Conservation (phyloP, 2,888 invertebrate species). For the Baronia brevicornis region DNA sequence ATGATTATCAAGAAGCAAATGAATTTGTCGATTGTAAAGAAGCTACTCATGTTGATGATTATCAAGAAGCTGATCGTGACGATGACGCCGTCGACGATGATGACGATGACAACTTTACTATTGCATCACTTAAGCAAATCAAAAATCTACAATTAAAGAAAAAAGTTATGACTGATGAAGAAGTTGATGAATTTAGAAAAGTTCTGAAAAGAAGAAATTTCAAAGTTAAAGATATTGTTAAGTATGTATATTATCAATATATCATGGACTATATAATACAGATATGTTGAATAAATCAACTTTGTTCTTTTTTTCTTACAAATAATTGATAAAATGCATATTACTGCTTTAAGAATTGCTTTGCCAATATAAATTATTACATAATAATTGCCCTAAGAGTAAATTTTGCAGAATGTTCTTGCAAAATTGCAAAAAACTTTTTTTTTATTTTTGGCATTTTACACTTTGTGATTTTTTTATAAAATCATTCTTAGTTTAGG, state of each 20-base stretch:
- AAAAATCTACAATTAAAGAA: constrained; percentile 40
- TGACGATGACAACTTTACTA: constrained; percentile 46
- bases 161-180: constrained; percentile 33
- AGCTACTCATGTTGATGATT: constrained; percentile 22
- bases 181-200: constrained; percentile 40
- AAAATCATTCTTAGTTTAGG: constrained; percentile 20
- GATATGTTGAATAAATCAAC: neutral
- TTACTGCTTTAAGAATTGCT: too few species aligned
- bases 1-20: too few species aligned
- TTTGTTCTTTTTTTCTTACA: neutral
- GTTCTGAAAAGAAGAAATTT: constrained; percentile 42
- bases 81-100: constrained; percentile 34
- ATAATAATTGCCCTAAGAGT: too few species aligned
- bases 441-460: neutral
- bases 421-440: neutral
- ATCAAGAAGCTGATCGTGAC: constrained; percentile 21
- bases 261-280: constrained; percentile 3
- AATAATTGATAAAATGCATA: too few species aligned
- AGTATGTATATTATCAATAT: constrained; percentile 20
- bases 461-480: constrained; percentile 1
- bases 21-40: too few species aligned
- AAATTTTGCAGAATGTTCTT: too few species aligned
- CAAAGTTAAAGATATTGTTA: constrained; percentile 55
- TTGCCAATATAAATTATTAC: too few species aligned
- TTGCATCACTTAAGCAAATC: constrained; percentile 47